Evolutionary conservation across 1,140 invertebrate genomes (phyloP).

Genomic region (Drosophila kohkoa): DNA sequence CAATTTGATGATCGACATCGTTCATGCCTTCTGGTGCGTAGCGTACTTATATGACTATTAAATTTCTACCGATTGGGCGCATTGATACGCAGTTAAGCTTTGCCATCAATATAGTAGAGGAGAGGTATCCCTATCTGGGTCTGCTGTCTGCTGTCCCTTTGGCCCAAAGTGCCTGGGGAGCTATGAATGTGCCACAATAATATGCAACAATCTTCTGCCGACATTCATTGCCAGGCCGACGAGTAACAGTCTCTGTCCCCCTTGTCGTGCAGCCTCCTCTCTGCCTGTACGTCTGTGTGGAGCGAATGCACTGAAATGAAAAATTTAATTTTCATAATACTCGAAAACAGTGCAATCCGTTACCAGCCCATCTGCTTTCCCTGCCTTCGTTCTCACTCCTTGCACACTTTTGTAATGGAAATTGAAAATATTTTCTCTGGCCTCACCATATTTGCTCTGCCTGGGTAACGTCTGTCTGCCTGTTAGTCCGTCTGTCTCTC

Average conservation of each 20-base stretch:
- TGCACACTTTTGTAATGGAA: conserved; percentile 75
- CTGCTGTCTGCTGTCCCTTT: background rate
- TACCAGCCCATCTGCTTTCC: conserved; percentile 23
- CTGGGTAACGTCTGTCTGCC: background rate
- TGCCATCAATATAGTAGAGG: conserved; percentile 13
- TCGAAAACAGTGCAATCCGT: conserved; percentile 60
- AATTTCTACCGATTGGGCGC: conserved; percentile 61
- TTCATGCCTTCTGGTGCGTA: conserved; percentile 25
- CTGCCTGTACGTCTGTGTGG: conserved; percentile 17
- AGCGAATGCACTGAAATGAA: conserved; percentile 75
- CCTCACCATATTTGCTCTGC: conserved; percentile 61
- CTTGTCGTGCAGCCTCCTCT: background rate
- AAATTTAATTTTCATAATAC: conserved; percentile 83
- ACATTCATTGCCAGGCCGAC: conserved; percentile 57
- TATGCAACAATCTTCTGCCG: conserved; percentile 59
- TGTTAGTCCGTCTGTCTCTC: background rate
- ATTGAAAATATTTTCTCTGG: conserved; percentile 77
- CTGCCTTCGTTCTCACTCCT: background rate
- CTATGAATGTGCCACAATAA: conserved; percentile 45
- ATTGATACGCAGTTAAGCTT: conserved; percentile 51
- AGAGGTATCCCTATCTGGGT: conserved; percentile 15
- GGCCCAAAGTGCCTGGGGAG: background rate
- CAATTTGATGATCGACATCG: conserved; percentile 48
- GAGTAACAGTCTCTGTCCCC: conserved; percentile 13
- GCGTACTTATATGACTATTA: conserved; percentile 53